Evolutionary conservation across 2,113 vertebrate genomes (phyloP), one percentile per base, ranked within the genome.

Genomic region (Parotia lawesii): DNA sequence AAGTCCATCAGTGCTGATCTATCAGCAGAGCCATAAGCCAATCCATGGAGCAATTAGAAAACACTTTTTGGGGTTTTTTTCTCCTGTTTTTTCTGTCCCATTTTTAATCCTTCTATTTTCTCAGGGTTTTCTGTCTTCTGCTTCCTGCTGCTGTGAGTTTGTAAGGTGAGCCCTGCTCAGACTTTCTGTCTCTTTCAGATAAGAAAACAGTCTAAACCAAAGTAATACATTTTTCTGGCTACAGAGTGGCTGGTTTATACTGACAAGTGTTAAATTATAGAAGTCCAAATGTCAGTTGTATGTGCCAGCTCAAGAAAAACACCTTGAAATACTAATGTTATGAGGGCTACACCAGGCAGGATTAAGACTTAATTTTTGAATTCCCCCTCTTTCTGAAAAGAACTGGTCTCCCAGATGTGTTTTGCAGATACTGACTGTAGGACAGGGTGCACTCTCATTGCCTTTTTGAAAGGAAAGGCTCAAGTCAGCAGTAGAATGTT

Each of bases 121-220:
- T 21, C 42, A 37, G 35, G 11, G 4, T 90, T 76, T 91, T 85
- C 54, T 89, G 60, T 91, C 21, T 66, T 70, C 24, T 89, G 21
- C 58, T 85, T 79, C 53, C 44, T 75, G 44, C 58, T 85, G 45
- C 60, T 77, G 13, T 10, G 45, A 37, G 60, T 76, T 60, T 76
- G 35, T 94, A 65, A 89, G 57, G 62, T 91, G 84, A 92, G 27
- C 71, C 45, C 90, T 75, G 42, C 61, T 82, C 50, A 76, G 75
- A 51, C 71, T 91, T 91, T 85, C 61, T 88, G 81, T 80, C 47
- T 85, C 64, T 83, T 93, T 90, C 91, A 91, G 87, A 85, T 95
- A 94, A 90, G 65, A 77, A 90, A 76, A 37, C 44, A 61, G n/a
- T 51, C n/a, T 93, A 85, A 85, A 70, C 70, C 40, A 66, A 83